Base-by-base conservation (phyloP, 2,797 vertebrate genomes). In the Micromesistius poutassou region DNA sequence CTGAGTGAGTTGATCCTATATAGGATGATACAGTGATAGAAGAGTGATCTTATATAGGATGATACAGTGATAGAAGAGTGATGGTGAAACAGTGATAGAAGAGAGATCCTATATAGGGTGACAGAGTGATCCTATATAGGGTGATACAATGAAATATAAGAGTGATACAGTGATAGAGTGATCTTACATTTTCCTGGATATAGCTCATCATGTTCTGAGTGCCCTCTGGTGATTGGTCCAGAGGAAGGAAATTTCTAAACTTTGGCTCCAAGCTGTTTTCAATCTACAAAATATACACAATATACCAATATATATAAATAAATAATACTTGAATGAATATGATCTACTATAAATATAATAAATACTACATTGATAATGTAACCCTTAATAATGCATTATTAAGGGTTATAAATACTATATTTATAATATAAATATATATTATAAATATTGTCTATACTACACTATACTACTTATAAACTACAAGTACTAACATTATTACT, bases 221-320 rank as follows among this genome's bases (percentile, higher is more conserved):
- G 0, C 83, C 10, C 0, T 4, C 0, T 1, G 30, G 0, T 4
- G 87, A 78, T 1, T 3, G 0, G 74, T 89, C 76, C 80, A 91
- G 77, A 38, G 90, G 89, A 30, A 90, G 9, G 0, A 68, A 0
- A 0, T 3, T 0, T 0, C 0, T 22, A 3, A 84, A 71, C 0
- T 0, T 30, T 0, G 33, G 0, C 40, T 81, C 7, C 74, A 88
- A 0, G 0, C 0, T 0, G 0, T 0, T 1, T 28, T 68, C 16
- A 40, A 84, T 0, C 90, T 91, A 4, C 7, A 76, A n/a, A n/a
- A 62, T 62, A 79, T 19, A 71, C 6, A 75, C n/a, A 38, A 38
- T 38, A 38, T 38, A 38, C 36, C 36, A 35, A 6, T 35, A 35
- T 35, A 35, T 38, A 8, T 38, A 10, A 10, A 38, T 7, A 10